These are phyloP conservation scores for Pterobdella sp. DNA, from an alignment of 2,888 invertebrate genomes.

Conservation along the genomic window DNA sequence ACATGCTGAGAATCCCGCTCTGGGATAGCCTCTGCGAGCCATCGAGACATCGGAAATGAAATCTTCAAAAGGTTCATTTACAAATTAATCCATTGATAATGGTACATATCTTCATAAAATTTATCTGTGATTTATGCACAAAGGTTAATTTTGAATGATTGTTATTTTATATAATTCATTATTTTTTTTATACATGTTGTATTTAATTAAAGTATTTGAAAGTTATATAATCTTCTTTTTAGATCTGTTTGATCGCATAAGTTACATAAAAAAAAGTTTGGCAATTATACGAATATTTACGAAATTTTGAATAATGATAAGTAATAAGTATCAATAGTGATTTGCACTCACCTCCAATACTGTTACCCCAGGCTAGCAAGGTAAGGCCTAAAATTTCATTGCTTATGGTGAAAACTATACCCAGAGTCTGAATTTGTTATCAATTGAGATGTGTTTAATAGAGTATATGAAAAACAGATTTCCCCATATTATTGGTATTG, in stretches of 20 bases:
- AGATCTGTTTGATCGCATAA: too few species aligned
- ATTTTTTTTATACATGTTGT: too few species aligned
- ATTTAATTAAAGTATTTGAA: too few species aligned
- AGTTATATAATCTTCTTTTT: too few species aligned
- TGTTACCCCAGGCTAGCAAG: slow-evolving; percentile 62
- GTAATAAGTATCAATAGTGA: too few species aligned
- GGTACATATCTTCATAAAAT: not conserved
- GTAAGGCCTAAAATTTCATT: slow-evolving; percentile 61
- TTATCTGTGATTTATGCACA: not conserved
- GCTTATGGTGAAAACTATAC: slow-evolving; percentile 57
- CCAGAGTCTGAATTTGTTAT: slow-evolving; percentile 53
- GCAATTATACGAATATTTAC: too few species aligned
- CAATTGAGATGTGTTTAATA: not conserved
- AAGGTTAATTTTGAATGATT: not conserved
- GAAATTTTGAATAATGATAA: too few species aligned
- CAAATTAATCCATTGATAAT: not conserved
- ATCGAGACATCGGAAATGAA: slow-evolving; percentile 59
- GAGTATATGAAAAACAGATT: not conserved
- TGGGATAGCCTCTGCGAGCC: slow-evolving; percentile 59
- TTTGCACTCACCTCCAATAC: slow-evolving; percentile 56
- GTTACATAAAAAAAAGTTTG: too few species aligned
- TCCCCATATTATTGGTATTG: too few species aligned
- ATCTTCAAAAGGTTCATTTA: slow-evolving; percentile 50
- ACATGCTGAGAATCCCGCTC: slow-evolving; percentile 63
- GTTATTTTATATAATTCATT: not conserved